A percentile compares a stretch with the other conserved stretches of the same genome.
These are phyloP conservation scores for Dyspetes luteomarginatus DNA, from an alignment of 2,888 invertebrate genomes.

Conservation along the genomic window DNA sequence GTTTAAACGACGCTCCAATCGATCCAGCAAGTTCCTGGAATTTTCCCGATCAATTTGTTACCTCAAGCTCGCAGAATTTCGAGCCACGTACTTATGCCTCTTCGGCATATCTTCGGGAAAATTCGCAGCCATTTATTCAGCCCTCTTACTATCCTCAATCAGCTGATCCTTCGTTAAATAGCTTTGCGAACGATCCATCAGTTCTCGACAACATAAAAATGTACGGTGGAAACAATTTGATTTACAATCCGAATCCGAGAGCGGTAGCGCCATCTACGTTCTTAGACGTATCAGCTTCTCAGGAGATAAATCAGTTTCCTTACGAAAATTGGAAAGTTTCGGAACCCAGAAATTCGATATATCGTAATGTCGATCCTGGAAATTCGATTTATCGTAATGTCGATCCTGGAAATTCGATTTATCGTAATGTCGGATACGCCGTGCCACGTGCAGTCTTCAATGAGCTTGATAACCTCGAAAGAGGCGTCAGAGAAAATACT, in stretches of 20 bases:
- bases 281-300: neutral
- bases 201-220: constrained; percentile 41
- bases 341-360: neutral
- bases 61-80: neutral
- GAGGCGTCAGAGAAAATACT: constrained; percentile 48
- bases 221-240: constrained; percentile 46
- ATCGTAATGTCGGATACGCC: neutral
- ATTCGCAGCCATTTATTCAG: constrained; percentile 5
- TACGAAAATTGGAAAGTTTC: constrained; percentile 20
- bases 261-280: neutral
- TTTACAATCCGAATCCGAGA: constrained; percentile 46
- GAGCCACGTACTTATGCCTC: neutral
- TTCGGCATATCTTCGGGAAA: neutral
- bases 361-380: constrained; percentile 10
- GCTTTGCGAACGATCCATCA: constrained; percentile 1
- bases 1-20: constrained; percentile 5
- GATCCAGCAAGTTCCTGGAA: constrained; percentile 12
- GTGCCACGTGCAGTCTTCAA: neutral
- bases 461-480: constrained; percentile 11
- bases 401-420: constrained; percentile 3
- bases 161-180: neutral
- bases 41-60: neutral
- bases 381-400: neutral
- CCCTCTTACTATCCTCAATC: constrained; percentile 10
- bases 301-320: neutral